Percentiles rank a stretch among this genome's conserved stretches.
phyloP scores from a whole-genome alignment of 2,797 vertebrate genomes.

The Borostomias antarcticus region DNA sequence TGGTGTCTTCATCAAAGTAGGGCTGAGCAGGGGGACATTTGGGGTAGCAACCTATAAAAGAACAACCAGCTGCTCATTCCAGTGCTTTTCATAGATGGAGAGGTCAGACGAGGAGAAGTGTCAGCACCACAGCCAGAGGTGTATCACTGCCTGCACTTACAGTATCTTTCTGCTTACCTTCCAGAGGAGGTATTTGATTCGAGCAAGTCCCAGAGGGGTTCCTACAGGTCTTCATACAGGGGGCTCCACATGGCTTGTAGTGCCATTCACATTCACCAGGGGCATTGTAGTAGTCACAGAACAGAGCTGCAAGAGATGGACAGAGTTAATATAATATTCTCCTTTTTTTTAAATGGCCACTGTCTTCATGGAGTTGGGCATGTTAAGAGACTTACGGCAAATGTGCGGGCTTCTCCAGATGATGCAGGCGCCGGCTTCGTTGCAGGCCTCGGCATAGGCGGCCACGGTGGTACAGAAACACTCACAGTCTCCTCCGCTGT shows the following conservation, averaged over 20 bases:
- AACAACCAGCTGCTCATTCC: conserved; percentile 3
- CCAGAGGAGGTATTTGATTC: conserved; percentile 59
- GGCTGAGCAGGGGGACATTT: conserved; percentile 79
- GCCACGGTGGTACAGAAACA: conserved; percentile 85
- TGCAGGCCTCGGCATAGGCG: conserved; percentile 81
- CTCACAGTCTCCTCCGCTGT: conserved; percentile 82
- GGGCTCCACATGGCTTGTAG: conserved; percentile 83
- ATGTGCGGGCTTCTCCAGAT: conserved; percentile 82
- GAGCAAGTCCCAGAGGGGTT: conserved; percentile 67
- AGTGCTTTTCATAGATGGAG: not conserved
- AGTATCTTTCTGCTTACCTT: conserved; percentile 49
- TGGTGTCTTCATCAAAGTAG: conserved; percentile 86
- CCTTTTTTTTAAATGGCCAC: not conserved
- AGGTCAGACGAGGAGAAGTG: not conserved
- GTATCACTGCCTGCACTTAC: not conserved
- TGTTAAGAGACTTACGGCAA: conserved; percentile 76
- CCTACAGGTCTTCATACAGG: conserved; percentile 65
- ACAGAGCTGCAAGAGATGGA: conserved; percentile 76
- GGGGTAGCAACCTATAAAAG: conserved; percentile 86
- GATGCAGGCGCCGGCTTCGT: conserved; percentile 76
- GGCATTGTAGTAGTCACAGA: conserved; percentile 90
- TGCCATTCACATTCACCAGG: conserved; percentile 86
- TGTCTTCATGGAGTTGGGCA: not conserved
- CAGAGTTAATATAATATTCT: not conserved
- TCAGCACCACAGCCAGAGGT: not conserved